phyloP scores from a whole-genome alignment of 2,888 invertebrate genomes.

The Idaea biselata region DNA sequence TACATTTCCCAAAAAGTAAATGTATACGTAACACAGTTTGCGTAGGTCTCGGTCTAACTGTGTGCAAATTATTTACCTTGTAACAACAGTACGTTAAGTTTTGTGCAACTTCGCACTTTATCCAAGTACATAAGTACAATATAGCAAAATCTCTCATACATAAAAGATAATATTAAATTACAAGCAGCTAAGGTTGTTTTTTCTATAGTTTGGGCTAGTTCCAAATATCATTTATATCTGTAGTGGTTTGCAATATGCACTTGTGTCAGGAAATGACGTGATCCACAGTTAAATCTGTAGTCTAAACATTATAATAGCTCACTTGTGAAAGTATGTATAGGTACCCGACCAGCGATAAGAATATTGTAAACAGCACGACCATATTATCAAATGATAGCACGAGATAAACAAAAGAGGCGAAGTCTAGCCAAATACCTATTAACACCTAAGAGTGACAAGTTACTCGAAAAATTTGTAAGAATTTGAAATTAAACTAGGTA shows the following conservation, averaged over 20 bases:
- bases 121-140: no score
- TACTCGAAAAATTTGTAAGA: no score
- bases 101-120: neutral
- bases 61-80: neutral
- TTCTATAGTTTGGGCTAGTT: neutral
- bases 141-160: no score
- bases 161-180: neutral
- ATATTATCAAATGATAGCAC: neutral
- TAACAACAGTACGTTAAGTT: neutral
- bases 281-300: neutral
- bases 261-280: neutral
- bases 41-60: neutral
- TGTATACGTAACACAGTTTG: neutral
- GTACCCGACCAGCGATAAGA: neutral
- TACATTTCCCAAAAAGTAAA: neutral
- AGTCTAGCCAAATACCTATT: neutral
- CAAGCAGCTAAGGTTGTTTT: neutral
- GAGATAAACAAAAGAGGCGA: neutral
- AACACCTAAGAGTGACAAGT: neutral
- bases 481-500: no score
- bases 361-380: neutral
- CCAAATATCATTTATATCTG: neutral
- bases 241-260: neutral
- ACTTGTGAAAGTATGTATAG: neutral
- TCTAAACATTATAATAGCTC: neutral